These are phyloP conservation scores for Masticophis lateralis DNA, from an alignment of 2,797 vertebrate genomes.

Conservation along the genomic window DNA sequence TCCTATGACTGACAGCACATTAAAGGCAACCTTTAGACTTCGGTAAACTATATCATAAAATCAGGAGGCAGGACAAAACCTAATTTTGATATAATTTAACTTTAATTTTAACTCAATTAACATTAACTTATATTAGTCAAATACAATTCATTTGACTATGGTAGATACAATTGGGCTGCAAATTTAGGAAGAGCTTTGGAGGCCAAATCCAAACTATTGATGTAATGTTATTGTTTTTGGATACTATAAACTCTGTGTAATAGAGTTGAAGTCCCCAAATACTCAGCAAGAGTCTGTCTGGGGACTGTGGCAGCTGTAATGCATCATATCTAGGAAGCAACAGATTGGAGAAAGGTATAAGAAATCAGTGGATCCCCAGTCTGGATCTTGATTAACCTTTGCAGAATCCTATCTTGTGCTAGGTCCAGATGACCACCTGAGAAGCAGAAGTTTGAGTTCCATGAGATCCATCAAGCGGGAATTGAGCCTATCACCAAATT, in stretches of 20 bases:
- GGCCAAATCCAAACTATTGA: not conserved
- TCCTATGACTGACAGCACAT: not conserved
- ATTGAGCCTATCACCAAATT: not conserved
- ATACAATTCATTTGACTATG: not conserved
- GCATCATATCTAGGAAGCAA: not conserved
- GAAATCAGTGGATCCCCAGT: not conserved
- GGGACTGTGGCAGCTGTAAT: not conserved
- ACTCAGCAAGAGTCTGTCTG: not conserved
- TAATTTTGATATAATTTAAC: not conserved
- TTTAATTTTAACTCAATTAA: not conserved
- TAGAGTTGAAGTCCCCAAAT: not conserved
- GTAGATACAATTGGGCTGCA: not conserved
- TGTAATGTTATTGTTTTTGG: not conserved
- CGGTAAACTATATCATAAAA: not conserved
- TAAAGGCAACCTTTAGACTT: not conserved
- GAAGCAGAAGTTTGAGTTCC: not conserved
- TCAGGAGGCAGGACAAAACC: not conserved
- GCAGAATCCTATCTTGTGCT: conserved; percentile 8
- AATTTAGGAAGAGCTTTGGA: not conserved
- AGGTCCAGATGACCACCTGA: not conserved
- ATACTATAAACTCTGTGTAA: not conserved
- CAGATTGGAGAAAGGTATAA: not conserved
- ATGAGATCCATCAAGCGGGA: conserved; percentile 20
- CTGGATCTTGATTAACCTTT: accelerated
- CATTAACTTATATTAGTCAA: not conserved